Conservation (phyloP, 64 coral and sea anemone genomes). For the Trachythela sp. region DNA sequence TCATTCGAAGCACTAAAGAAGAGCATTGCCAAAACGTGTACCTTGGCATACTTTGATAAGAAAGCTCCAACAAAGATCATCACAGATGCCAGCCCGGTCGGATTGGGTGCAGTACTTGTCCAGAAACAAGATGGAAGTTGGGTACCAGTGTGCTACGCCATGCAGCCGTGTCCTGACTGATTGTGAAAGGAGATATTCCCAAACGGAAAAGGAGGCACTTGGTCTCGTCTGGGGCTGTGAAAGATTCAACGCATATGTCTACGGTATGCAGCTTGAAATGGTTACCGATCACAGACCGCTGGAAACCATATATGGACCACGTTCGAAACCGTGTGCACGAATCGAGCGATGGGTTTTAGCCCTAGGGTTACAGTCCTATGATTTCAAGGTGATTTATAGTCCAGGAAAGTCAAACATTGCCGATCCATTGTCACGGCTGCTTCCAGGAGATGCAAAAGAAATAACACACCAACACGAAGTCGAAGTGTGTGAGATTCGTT, state of each 20-base stretch:
- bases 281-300: background rate
- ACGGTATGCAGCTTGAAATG: constrained; percentile 9
- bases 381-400: background rate
- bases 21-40: background rate
- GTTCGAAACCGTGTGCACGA: too few species aligned
- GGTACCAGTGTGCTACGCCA: background rate
- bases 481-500: constrained; percentile 6
- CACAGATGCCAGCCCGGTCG: background rate
- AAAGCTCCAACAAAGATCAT: background rate
- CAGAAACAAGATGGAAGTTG: background rate
- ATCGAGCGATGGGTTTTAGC: constrained; percentile 29
- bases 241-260: background rate
- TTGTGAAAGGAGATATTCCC: too few species aligned
- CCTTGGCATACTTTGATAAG: background rate
- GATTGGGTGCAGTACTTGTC: background rate
- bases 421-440: background rate
- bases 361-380: background rate
- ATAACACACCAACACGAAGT: background rate
- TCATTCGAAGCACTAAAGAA: background rate
- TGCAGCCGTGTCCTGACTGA: background rate
- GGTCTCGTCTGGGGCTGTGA: background rate
- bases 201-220: background rate
- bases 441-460: background rate
- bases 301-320: background rate
- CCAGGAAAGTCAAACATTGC: background rate